These are phyloP conservation scores for Eupsittula cactorum DNA, from an alignment of 2,113 vertebrate species.

Conservation along the genomic window DNA sequence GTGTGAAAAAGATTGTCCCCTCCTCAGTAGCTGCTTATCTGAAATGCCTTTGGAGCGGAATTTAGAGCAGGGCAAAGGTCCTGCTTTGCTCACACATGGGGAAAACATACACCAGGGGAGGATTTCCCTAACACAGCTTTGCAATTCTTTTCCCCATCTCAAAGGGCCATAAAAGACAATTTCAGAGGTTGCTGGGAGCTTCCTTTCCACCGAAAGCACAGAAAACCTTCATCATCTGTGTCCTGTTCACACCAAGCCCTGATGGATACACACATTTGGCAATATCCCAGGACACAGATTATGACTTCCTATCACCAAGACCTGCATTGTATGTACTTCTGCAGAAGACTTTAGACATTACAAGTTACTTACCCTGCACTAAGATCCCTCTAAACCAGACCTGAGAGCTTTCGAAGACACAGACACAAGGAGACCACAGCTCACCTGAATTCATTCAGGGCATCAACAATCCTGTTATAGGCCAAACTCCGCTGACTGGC, in stretches of 20 bases:
- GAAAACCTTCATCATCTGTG: neutral
- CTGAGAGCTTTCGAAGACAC: neutral
- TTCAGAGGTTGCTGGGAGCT: neutral
- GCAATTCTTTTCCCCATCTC: neutral
- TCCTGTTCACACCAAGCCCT: neutral
- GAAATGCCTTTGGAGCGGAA: neutral
- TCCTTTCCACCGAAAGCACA: neutral
- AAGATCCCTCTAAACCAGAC: neutral
- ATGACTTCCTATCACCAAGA: neutral
- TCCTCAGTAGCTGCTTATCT: neutral
- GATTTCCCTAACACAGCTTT: neutral
- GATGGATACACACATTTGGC: neutral
- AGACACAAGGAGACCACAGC: neutral
- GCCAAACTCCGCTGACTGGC: slow-evolving; percentile 92
- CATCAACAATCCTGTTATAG: slow-evolving; percentile 94
- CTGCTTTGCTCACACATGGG: neutral
- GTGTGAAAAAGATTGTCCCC: neutral
- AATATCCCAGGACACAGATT: neutral
- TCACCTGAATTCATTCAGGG: slow-evolving; percentile 98
- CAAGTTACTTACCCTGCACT: neutral
- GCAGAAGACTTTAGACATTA: neutral
- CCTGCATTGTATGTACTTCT: neutral
- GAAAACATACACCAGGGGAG: neutral
- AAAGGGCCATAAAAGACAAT: neutral
- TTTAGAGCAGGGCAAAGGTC: neutral